Base-by-base conservation (phyloP, 2,888 invertebrate genomes). In the Anodontia alba region DNA sequence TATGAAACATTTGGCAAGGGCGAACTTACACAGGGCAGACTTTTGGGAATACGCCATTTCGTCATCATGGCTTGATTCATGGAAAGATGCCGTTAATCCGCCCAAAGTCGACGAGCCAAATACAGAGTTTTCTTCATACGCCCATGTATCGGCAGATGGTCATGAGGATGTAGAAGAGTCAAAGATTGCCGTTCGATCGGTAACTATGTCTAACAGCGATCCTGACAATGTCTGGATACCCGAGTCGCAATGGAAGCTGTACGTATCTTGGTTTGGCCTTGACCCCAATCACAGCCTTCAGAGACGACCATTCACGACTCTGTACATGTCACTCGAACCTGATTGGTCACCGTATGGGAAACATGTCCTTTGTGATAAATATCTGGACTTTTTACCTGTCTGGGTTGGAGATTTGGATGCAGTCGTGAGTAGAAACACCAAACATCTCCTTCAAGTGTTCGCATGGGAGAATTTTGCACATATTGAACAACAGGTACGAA, bases 251-350 rank as follows among this genome's bases (percentile, higher is more conserved):
- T 91, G 90, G 91, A 87, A 86, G 43, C 80, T 86, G 12, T 74
- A 89, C n/a, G 73, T 88, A 0, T 54, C 81, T 29, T 90, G 89
- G 90, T 90, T 87, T 78, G 90, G 90, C 2, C 42, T 90, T 3
- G 76, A 80, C 15, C 38, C 73, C 3, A 76, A 62, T 0, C 87
- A 87, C 46, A 81, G 81, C 33, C 78, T 90, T 0, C 84, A 85
- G 68, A 70, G 91, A 31, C 82, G 85, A n/a, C 90, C 88, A 31
- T 69, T 82, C 7, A 81, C 78, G 43, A 71, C 74, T 20, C 15
- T 31, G 51, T 87, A 84, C 57, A 69, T 76, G 49, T 36, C 62
- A n/a, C 23, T 83, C 23, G 68, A 69, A 17, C 42, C 66, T 15
- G 36, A 62, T 7, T 72, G 51, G 36, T 54, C 72, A 20, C 36